Evolutionary conservation across 2,888 invertebrate genomes (phyloP), one percentile per base, ranked within the genome.

Genomic region (Platycnemis pennipes): DNA sequence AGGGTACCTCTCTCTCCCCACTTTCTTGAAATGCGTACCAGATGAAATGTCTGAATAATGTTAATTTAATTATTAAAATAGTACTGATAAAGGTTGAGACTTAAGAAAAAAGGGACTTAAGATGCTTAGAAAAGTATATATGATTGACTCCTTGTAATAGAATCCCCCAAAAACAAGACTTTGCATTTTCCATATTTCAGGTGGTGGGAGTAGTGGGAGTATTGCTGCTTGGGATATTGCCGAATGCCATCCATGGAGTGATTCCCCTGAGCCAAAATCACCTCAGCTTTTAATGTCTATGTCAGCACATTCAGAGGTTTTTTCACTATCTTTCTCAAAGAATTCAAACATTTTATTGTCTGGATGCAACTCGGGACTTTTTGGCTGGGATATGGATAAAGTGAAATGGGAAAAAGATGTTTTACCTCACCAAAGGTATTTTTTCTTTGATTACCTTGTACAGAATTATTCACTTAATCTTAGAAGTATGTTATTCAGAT

Each of bases 331-430:
- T 44, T 63, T 91, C 56, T 91, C 91, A 13, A 91, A 91, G 45
- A 85, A 94, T 11, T 94, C 94, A 42, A 94, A 95, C n/a, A 94
- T 95, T 42, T 95, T 96, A n/a, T 94, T 96, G 63, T 95, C 95
- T 3, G 95, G 95, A 31, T 95, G 94, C 88, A 95, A 95, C 91
- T 94, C 95, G 91, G 95, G 95, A n/a, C 87, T 95, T n/a, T 94
- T 94, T 94, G 95, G 94, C 31, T 95, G 95, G 95, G 37, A 26
- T 89, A 26, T 94, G 88, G 31, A 89, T 63, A 31, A 46, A 69
- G 26, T 88, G 22, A 88, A 26, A 44, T 94, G 88, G 56, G 77
- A 94, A 37, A 46, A 69, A 46, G 22, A 13, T 88, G 44, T 88
- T 45, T 26, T 26, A 22, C 31, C 13, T 53, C 56, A 94, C 31